Conservation (phyloP, 2,113 vertebrate species). For the Cheirogaleus medius region DNA sequence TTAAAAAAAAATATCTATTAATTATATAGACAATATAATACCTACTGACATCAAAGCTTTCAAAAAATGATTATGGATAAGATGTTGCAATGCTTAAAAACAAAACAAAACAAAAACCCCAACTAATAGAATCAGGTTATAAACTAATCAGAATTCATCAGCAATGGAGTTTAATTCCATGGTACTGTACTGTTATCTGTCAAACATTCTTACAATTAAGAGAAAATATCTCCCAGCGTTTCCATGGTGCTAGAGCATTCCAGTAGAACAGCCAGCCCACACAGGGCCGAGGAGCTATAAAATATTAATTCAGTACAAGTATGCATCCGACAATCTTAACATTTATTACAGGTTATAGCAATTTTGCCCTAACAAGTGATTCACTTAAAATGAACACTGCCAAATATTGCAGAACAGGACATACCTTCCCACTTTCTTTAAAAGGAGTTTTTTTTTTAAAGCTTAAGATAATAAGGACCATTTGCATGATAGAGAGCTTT, state of each 20-base stretch:
- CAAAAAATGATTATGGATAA: constrained; percentile 31
- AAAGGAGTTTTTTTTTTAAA: neutral
- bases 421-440: constrained; percentile 28
- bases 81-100: constrained; percentile 60
- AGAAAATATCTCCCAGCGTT: constrained; percentile 85
- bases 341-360: constrained; percentile 76
- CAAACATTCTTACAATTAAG: constrained; percentile 84
- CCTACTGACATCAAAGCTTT: neutral
- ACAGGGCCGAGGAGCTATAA: constrained; percentile 80
- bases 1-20: neutral
- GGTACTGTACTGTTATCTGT: constrained; percentile 83
- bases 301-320: constrained; percentile 84
- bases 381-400: constrained; percentile 63
- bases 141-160: constrained; percentile 80
- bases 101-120: constrained; percentile 45
- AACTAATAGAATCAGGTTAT: constrained; percentile 40
- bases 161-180: constrained; percentile 75
- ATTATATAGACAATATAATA: neutral
- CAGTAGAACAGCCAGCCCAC: constrained; percentile 86
- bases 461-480: neutral
- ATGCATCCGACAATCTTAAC: constrained; percentile 77
- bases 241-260: constrained; percentile 86
- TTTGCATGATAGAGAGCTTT: neutral
- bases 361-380: constrained; percentile 67
- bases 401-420: constrained; percentile 61